Base-by-base conservation (phyloP, 2,113 vertebrate genomes). In the Oncorhynchus masou region DNA sequence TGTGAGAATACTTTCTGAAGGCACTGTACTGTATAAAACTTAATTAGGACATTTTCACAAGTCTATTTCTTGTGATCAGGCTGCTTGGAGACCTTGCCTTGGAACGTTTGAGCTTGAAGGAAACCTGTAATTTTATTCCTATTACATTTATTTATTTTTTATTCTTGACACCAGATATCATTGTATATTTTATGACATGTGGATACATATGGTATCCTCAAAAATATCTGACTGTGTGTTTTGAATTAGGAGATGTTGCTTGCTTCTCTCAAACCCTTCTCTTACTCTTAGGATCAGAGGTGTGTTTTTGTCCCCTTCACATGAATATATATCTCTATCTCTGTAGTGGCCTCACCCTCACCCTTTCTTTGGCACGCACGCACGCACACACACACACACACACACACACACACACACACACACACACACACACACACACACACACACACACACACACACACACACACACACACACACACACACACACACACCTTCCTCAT, bases 381-480 rank as follows among this genome's bases (percentile, higher is more conserved):
- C 51, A 3, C 51, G 3, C 16, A 4, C 51, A 13, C 51, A 54
- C 45, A 27, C 3, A 6, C 34, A 5, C 57, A 3, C 9, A 16
- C 71, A 5, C 2, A 68, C 45, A 34, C 67, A 76, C 59, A n/a
- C 57, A 75, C 19, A 49, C 27, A 68, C 49, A 69, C 68, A 68
- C 64, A 75, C 77, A 74, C 22, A 3, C 22, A 62, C 34, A 62
- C 73, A 69, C 71, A 73, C 51, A 65, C 54, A 2, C 34, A 8
- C 34, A 8, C 7, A 8, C 7, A 8, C 7, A 8, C 7, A 8
- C 7, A 8, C 34, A 8, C 34, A 39, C 34, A 8, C 95, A 94
- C 95, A 94, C 93, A 79, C 8, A 31, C 77, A 90, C 86, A 95
- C 94, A 75, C 75, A 72, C 60, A 66, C 57, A 49, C 20, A 6